Evolutionary conservation across 2,113 vertebrate species (phyloP), one percentile per base, ranked within the genome.

Genomic region (Alethe castanea): DNA sequence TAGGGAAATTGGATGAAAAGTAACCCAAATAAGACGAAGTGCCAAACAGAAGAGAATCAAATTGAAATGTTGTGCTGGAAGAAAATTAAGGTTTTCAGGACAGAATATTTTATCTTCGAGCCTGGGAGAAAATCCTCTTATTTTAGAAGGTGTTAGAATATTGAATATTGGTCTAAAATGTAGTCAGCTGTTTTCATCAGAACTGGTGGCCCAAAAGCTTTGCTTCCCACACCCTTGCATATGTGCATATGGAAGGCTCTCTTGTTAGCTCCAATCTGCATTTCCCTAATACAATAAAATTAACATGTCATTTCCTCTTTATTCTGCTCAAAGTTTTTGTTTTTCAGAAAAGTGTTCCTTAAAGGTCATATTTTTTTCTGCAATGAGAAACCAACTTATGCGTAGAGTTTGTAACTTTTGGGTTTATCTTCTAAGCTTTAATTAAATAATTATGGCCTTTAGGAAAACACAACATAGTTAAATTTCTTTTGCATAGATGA

Each of bases 391-490:
- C 6, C 0, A 3, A 19, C 15, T 47, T 81, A 57, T 4, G 1
- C 18, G 3, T 6, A 42, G 36, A 89, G 15, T 61, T 60, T 42
- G 4, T 60, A 87, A 72, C 23, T 65, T 79, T 85, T 44, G 10
- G 2, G 13, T 87, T 96, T 69, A 65, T 89, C 66, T 65, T 80
- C 45, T 66, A 69, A 62, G 33, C 7, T 91, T 84, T 78, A 92
- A 72, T 76, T 81, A 88, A 92, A 77, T 87, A 77, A 70, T 77
- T 53, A 69, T 31, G 62, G 84, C 57, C 66, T 87, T 89, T 57
- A 95, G 70, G 42, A 91, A 94, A 94, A 77, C 16, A 85, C 18
- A 87, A 31, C 26, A 40, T 62, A 38, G 53, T 72, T 85, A 76
- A 67, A 92, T 91, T 91, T 40, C 33, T 71, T 91, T 80, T 73